Evolutionary conservation across 2,797 vertebrate genomes (phyloP).

Genomic region (Streptopelia turtur): DNA sequence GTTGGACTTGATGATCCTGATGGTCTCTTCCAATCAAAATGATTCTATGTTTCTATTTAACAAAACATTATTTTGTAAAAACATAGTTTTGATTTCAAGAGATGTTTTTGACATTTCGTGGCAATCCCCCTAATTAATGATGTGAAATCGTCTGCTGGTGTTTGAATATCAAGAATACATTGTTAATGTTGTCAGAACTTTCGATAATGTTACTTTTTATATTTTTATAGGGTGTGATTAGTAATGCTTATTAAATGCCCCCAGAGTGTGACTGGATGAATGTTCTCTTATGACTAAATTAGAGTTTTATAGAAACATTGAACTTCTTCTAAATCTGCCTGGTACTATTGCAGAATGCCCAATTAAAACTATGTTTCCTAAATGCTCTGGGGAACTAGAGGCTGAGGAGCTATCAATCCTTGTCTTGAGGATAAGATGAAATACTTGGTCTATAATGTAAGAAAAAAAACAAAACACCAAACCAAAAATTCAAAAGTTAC

Average conservation of each 20-base stretch:
- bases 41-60: no score
- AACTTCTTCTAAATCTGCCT: slow-evolving; percentile 59
- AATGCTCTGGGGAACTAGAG: background rate
- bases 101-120: no score
- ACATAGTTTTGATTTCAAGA: no score
- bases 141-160: no score
- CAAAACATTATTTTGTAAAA: no score
- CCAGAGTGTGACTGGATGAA: slow-evolving; percentile 48
- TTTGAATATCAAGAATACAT: no score
- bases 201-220: no score
- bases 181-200: no score
- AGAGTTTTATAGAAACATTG: slow-evolving; percentile 57
- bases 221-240: slow-evolving; percentile 1
- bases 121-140: no score
- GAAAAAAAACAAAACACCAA: background rate
- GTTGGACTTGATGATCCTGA: no score
- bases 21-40: no score
- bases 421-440: background rate
- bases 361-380: slow-evolving; percentile 7
- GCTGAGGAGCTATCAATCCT: background rate
- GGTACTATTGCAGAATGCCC: slow-evolving; percentile 31
- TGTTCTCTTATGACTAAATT: slow-evolving; percentile 59
- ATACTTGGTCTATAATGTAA: background rate
- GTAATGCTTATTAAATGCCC: slow-evolving; percentile 38
- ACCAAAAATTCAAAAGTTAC: background rate